phyloP scores from a whole-genome alignment of 2,888 invertebrate genomes.

The Eustalomyia histrio region DNA sequence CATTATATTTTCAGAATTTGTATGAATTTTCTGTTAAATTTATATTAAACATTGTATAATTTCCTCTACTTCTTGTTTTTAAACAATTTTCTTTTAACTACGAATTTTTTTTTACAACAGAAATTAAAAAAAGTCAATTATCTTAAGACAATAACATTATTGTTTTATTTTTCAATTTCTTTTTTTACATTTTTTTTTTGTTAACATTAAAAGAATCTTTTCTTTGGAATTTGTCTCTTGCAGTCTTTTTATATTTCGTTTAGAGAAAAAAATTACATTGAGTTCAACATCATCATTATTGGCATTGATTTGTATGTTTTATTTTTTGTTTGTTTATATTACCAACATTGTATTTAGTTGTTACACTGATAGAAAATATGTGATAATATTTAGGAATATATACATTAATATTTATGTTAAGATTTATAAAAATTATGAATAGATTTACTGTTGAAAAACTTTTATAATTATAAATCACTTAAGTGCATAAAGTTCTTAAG shows the following conservation, averaged over 20 bases:
- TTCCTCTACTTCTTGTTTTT: not conserved
- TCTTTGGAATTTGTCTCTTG: not conserved
- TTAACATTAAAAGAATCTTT: slow-evolving; percentile 9
- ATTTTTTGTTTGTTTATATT: too few species aligned
- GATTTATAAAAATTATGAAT: too few species aligned
- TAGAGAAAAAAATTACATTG: slow-evolving; percentile 15
- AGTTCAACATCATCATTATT: slow-evolving; percentile 39
- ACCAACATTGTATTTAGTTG: too few species aligned
- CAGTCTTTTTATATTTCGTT: not conserved
- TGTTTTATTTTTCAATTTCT: slow-evolving; percentile 23
- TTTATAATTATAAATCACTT: too few species aligned
- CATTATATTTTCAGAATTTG: not conserved
- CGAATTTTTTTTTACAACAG: not conserved
- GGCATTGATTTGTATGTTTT: slow-evolving; percentile 40
- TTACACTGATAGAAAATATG: too few species aligned
- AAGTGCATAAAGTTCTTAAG: too few species aligned
- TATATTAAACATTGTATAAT: not conserved
- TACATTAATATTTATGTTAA: too few species aligned
- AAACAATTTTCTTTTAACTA: not conserved
- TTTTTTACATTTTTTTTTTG: not conserved
- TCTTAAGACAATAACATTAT: slow-evolving; percentile 39
- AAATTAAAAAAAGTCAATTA: slow-evolving; percentile 1
- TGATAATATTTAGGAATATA: too few species aligned
- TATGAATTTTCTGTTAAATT: not conserved
- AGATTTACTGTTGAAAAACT: too few species aligned